A percentile compares a stretch with the other conserved stretches of the same genome.
phyloP scores from a whole-genome alignment of 2,113 vertebrate species.

The Marmota flaviventris region DNA sequence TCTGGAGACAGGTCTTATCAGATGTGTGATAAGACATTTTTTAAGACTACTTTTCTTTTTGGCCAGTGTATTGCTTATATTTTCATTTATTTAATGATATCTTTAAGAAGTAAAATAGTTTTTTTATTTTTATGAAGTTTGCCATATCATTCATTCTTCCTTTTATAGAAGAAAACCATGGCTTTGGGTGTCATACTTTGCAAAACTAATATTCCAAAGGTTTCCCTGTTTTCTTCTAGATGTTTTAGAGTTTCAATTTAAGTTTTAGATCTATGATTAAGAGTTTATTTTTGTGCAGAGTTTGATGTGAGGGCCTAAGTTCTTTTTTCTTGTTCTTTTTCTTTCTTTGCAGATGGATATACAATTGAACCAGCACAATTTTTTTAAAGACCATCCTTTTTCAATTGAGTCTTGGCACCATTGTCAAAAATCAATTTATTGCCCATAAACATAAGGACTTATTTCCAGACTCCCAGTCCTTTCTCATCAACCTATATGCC shows the following conservation, averaged over 20 bases:
- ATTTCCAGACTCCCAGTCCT: not conserved
- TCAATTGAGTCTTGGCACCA: not conserved
- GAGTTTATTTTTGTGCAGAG: not conserved
- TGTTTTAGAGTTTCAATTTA: not conserved
- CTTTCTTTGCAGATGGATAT: not conserved
- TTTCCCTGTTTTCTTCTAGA: not conserved
- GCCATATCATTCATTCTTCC: not conserved
- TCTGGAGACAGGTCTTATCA: not conserved
- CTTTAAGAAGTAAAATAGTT: not conserved
- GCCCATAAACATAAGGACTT: not conserved
- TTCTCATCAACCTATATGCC: not conserved
- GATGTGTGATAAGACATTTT: not conserved
- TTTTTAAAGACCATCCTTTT: not conserved
- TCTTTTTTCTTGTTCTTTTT: not conserved
- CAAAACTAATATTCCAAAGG: not conserved
- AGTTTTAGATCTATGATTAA: not conserved
- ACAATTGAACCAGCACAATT: not conserved
- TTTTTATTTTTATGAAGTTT: not conserved
- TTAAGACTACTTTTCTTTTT: not conserved
- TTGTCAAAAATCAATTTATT: not conserved
- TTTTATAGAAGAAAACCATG: not conserved
- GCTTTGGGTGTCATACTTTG: not conserved
- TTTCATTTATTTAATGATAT: not conserved
- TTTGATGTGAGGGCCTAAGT: not conserved
- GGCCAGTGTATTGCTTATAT: not conserved